Evolutionary conservation across 2,888 invertebrate genomes (phyloP).

Genomic region (Beris morrisii): DNA sequence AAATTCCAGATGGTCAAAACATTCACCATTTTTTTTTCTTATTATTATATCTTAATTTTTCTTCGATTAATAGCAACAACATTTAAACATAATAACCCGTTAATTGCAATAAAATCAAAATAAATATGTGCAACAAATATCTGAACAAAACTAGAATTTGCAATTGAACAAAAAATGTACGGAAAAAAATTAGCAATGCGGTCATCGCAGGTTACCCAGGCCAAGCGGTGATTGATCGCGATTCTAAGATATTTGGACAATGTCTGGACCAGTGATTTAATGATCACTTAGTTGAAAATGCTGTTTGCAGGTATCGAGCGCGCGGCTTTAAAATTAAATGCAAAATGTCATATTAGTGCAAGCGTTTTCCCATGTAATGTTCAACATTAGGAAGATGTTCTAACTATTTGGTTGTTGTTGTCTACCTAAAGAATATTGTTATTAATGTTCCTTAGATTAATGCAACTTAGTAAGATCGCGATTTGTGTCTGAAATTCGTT

Average conservation of each 20-base stretch:
- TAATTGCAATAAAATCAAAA: constrained; percentile 24
- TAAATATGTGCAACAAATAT: constrained; percentile 8
- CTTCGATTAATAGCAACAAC: neutral
- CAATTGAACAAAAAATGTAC: constrained; percentile 19
- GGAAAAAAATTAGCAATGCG: constrained; percentile 10
- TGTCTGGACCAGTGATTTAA: constrained; percentile 31
- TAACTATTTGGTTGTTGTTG: neutral
- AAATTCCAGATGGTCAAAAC: too few relatives aligned
- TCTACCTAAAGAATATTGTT: neutral
- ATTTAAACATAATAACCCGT: constrained; percentile 27
- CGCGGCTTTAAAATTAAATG: constrained; percentile 2
- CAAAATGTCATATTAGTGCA: constrained; percentile 24
- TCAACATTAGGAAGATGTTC: too few relatives aligned
- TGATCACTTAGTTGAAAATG: constrained; percentile 28
- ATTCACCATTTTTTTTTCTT: too few relatives aligned
- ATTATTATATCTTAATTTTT: too few relatives aligned
- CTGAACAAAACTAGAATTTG: constrained; percentile 18
- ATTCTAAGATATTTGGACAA: constrained; percentile 28
- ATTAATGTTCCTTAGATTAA: neutral
- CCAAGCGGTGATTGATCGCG: constrained; percentile 24
- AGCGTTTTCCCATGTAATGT: neutral
- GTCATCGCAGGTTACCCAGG: constrained; percentile 16
- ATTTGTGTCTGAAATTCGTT: too few relatives aligned
- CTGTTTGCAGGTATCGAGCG: constrained; percentile 22
- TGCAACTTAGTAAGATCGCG: too few relatives aligned